phyloP scores from a whole-genome alignment of 2,113 vertebrate genomes.

The Melanocharis versteri region DNA sequence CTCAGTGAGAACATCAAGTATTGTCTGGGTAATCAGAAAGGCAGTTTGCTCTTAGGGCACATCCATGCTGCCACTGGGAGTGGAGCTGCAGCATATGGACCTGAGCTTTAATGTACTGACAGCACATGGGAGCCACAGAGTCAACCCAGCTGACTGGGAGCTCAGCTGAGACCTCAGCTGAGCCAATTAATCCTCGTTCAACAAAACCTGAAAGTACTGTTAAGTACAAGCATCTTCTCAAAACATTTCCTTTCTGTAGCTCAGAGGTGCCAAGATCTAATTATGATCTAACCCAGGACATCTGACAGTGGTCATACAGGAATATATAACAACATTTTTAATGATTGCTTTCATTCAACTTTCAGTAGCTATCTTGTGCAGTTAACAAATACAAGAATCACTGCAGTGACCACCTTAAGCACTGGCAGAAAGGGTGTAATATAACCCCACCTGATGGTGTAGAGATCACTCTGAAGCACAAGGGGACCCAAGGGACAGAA shows the following conservation, averaged over 20 bases:
- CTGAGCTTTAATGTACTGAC: background rate
- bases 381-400: background rate
- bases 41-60: background rate
- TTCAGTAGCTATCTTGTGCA: background rate
- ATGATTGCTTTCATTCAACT: background rate
- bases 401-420: background rate
- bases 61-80: background rate
- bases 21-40: conserved; percentile 60
- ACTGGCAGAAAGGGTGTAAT: background rate
- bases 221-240: background rate
- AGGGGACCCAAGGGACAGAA: background rate
- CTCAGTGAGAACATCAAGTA: conserved; percentile 70
- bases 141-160: background rate
- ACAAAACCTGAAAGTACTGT: background rate
- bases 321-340: background rate
- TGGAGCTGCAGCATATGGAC: background rate
- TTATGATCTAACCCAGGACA: background rate
- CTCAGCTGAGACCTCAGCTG: background rate
- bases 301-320: background rate
- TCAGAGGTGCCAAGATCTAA: background rate
- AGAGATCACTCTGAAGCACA: background rate
- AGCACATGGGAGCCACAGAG: background rate
- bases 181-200: background rate
- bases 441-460: background rate
- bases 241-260: background rate